phyloP scores from a whole-genome alignment of 2,888 invertebrate species.

The Phengaris arion region DNA sequence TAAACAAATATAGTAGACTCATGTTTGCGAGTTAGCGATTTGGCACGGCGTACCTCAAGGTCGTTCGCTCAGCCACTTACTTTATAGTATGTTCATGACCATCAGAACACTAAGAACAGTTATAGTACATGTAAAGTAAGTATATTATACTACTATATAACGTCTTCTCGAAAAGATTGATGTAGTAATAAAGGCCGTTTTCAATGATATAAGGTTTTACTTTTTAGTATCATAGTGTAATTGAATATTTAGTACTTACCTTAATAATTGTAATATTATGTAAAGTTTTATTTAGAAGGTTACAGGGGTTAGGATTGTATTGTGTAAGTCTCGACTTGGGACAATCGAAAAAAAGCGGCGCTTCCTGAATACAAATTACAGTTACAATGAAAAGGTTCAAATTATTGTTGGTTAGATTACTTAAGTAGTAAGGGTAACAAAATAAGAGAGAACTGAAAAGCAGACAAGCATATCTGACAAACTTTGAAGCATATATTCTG shows the following conservation, averaged over 20 bases:
- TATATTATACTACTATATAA: not conserved
- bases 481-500: too few species aligned
- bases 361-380: constrained; percentile 14
- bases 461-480: too few species aligned
- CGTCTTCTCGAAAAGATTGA: not conserved
- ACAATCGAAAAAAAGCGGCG: constrained; percentile 18
- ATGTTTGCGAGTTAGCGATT: constrained; percentile 55
- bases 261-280: not conserved
- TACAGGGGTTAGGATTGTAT: not conserved
- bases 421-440: too few species aligned
- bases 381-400: not conserved
- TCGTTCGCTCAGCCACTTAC: constrained; percentile 44
- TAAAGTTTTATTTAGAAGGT: not conserved
- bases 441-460: too few species aligned
- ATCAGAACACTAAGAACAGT: not conserved
- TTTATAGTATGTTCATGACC: constrained; percentile 34
- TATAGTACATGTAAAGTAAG: not conserved
- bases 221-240: not conserved
- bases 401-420: not conserved
- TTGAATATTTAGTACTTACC: not conserved
- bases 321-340: constrained; percentile 8
- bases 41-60: constrained; percentile 59
- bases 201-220: not conserved
- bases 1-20: constrained; percentile 41
- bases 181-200: not conserved